These are phyloP conservation scores for Tetramorium parvispinum DNA, from an alignment of 1,140 invertebrate species.

Conservation along the genomic window DNA sequence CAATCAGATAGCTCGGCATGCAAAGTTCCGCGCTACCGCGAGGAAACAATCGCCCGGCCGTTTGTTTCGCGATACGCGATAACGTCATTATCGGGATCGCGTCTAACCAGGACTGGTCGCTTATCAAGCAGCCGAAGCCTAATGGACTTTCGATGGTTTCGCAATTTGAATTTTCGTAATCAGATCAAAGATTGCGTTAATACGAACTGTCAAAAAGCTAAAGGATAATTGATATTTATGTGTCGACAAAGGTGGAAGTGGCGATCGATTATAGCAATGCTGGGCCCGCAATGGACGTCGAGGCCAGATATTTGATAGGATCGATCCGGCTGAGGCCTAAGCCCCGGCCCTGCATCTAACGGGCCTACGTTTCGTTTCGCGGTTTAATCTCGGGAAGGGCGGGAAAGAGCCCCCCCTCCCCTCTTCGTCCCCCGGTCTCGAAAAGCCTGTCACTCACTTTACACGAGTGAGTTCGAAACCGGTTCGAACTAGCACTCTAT, in stretches of 20 bases:
- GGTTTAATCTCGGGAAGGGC: slow-evolving; percentile 53
- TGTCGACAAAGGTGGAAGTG: neutral
- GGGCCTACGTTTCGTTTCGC: slow-evolving; percentile 62
- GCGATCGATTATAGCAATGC: neutral
- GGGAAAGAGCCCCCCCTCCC: slow-evolving; percentile 13
- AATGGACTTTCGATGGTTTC: neutral
- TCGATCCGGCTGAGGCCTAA: neutral
- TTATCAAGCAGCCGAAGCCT: neutral
- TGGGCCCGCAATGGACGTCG: neutral
- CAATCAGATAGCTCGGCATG: slow-evolving; percentile 55
- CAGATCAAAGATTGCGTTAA: neutral
- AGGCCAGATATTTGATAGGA: neutral
- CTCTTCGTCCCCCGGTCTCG: slow-evolving; percentile 32
- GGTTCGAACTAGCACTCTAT: slow-evolving; percentile 64
- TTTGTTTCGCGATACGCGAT: slow-evolving; percentile 35
- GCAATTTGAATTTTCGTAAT: neutral
- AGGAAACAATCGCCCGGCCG: slow-evolving; percentile 15
- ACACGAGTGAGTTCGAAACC: slow-evolving; percentile 67
- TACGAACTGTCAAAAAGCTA: neutral
- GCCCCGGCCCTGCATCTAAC: slow-evolving; percentile 29
- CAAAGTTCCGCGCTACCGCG: slow-evolving; percentile 19
- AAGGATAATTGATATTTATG: neutral
- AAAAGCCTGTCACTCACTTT: slow-evolving; percentile 72
- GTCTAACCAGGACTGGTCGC: neutral
- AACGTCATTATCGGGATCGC: slow-evolving; percentile 41